Evolutionary conservation across 2,113 vertebrate genomes (phyloP), one percentile per base, ranked within the genome.

Genomic region (Cygnus atratus): DNA sequence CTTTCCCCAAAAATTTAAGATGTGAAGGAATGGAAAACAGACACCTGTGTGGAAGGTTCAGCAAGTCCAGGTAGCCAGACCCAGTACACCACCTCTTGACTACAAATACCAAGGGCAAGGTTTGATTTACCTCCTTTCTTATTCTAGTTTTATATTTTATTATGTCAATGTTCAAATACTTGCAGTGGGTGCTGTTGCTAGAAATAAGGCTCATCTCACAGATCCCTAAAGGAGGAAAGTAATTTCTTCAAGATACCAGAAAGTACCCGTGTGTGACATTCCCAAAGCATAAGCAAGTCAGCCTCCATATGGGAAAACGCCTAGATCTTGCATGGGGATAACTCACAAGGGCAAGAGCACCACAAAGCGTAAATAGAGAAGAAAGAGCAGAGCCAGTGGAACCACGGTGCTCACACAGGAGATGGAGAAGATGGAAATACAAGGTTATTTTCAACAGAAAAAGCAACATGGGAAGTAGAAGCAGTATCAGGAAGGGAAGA

Each of bases 391-490:
- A 65, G 11, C 28, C 55, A 28, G 8, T 33, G 50, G 43, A 65
- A 54, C 6, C 17, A 37, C 8, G 4, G 3, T 9, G 4, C 24
- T 33, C 35, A 22, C 11, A 35, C 6, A 37, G 0, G 2, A 70
- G 62, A 41, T 13, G 22, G 18, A 37, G 22, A 6, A 14, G 71
- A 29, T 3, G 2, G 24, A 71, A 91, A 80, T 15, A 41, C 5
- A 55, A 66, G 8, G 43, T 10, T 37, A 41, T 63, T 84, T 84
- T 37, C 25, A 59, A 43, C 16, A 76, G n/a, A 26, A 82, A 28
- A 71, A 66, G 7, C n/a, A 62, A 39, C 18, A 21, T 5, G 16
- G 29, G 22, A 61, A 85, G 31, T 18, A 85, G 21, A 31, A 28
- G n/a, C 14, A 65, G 13, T 20, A 52, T 17, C 11, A 58, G 46